Base-by-base conservation (phyloP, 2,888 invertebrate genomes). In the Blomia tropicalis region DNA sequence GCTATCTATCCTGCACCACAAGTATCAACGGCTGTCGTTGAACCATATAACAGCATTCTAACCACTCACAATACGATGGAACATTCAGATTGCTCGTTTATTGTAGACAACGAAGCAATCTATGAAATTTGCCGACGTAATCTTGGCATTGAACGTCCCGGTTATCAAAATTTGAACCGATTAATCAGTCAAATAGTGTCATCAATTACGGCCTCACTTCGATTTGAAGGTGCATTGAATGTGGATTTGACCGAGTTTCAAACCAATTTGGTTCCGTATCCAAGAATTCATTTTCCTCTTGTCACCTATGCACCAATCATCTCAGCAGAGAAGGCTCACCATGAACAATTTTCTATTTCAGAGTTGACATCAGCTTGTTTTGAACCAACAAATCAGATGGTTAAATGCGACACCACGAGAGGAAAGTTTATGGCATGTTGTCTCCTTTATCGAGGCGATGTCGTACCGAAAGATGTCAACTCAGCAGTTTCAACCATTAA, bases 361-460 rank as follows among this genome's bases (percentile, higher is more conserved):
- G 91, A 92, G 75, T 92, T 92, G 75, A 93, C 92, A 72, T 88
- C 90, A 73, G 85, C 89, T 25, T 92, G 92, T 76, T 66, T 84
- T 82, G 36, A 89, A 81, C 74, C 85, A 70, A 83, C 83, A 68
- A 86, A 87, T 74, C 89, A 76, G 70, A 73, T 76, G 74, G 75
- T 75, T 32, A 76, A 75, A 66, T 77, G 77, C 64, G 74, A 75
- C 65, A 74, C 74, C 5, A 66, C 73, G 36, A 68, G 68, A 23
- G 70, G 70, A 5, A 70, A 70, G 64, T 76, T 76, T 71, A 76
- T 76, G 76, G 78, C 79, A 2, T 87, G 87, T 71, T 77, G 77
- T 67, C 71, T 78, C 69, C 71, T 78, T 62, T 78, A 76, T 71
- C 72, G 78, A 27, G 77, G 77, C 19, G 77, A 78, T 66, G 77